Evolutionary conservation across 2,888 invertebrate species (phyloP).

Genomic region (Helobdella robusta): DNA sequence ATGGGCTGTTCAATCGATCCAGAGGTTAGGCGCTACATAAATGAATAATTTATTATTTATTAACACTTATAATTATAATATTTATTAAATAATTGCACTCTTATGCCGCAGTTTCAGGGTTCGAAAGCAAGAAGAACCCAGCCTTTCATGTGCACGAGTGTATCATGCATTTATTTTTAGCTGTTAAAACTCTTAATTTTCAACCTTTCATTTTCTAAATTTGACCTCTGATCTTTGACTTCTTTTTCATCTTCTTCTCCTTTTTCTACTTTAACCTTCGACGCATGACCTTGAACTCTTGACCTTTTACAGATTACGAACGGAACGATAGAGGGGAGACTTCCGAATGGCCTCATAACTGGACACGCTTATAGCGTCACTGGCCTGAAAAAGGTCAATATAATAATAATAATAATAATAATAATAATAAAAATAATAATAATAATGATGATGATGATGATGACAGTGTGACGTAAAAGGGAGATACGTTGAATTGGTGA

Average conservation of each 20-base stretch:
- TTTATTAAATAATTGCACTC: no score
- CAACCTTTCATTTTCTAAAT: no score
- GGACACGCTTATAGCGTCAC: constrained; percentile 41
- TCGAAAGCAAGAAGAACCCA: no score
- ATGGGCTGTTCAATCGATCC: constrained; percentile 87
- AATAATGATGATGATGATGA: not conserved
- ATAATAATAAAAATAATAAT: not conserved
- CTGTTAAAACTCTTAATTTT: no score
- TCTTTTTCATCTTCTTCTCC: not conserved
- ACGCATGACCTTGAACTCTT: not conserved
- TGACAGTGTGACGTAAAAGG: constrained; percentile 25
- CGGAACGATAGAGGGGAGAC: constrained; percentile 61
- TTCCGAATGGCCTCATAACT: constrained; percentile 45
- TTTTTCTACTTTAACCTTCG: not conserved
- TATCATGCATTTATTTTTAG: no score
- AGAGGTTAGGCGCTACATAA: not conserved
- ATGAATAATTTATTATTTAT: no score
- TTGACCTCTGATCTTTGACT: no score
- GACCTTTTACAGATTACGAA: not conserved
- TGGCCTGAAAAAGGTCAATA: constrained; percentile 53
- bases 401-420: not conserved
- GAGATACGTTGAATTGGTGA: constrained; percentile 52
- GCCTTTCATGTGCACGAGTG: no score
- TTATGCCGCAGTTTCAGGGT: no score
- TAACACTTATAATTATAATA: no score